Evolutionary conservation across 1,140 invertebrate genomes (phyloP).

Genomic region (fruit fly (Drosophila melanogaster)): DNA sequence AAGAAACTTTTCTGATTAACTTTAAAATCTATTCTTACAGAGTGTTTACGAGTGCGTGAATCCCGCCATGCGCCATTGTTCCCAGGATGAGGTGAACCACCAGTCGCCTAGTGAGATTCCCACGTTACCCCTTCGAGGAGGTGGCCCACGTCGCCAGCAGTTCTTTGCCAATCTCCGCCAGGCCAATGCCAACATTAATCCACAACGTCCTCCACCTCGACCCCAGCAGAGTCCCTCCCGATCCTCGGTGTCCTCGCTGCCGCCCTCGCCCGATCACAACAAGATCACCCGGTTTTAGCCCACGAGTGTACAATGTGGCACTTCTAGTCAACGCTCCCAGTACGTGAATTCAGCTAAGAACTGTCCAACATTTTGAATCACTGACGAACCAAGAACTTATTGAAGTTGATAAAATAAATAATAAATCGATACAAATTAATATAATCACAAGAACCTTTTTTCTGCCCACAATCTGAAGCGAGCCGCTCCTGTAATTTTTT

Average conservation of each 20-base stretch:
- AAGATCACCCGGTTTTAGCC: constrained; percentile 80
- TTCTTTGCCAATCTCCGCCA: constrained; percentile 83
- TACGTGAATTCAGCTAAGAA: constrained; percentile 45
- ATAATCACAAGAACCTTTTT: no score
- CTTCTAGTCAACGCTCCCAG: constrained; percentile 66
- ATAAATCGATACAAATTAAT: constrained; percentile 14
- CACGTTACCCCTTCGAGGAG: constrained; percentile 80
- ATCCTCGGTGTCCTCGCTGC: constrained; percentile 72
- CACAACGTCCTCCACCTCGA: constrained; percentile 71
- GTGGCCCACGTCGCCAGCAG: constrained; percentile 73
- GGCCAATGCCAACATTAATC: constrained; percentile 80
- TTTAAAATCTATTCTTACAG: constrained; percentile 21
- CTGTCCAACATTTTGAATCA: constrained; percentile 25
- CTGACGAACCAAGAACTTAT: constrained; percentile 41
- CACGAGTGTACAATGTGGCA: constrained; percentile 6
- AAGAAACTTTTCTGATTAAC: no score
- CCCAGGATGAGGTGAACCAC: constrained; percentile 72
- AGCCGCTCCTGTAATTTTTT: constrained; percentile 2
- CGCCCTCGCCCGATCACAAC: constrained; percentile 73
- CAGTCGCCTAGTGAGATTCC: constrained; percentile 84
- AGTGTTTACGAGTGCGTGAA: constrained; percentile 84
- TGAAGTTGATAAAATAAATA: constrained; percentile 39
- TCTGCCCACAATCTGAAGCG: no score
- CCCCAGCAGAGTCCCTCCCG: constrained; percentile 69
- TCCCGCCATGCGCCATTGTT: constrained; percentile 81